Evolutionary conservation across 2,113 vertebrate species (phyloP), one percentile per base, ranked within the genome.

Genomic region (Labrus mixtus): DNA sequence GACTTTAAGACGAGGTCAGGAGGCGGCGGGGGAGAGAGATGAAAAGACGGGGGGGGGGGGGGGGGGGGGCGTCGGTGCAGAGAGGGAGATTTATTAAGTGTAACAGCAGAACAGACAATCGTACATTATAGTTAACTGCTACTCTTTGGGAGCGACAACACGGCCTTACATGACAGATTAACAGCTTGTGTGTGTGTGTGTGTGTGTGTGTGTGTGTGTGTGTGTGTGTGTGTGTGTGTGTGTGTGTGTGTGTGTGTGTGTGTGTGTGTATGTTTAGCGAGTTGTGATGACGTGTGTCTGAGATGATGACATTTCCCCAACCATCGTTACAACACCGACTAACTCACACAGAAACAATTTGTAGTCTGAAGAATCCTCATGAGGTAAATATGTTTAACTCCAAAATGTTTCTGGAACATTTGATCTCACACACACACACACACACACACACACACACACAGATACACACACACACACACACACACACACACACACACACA

Each of bases 31-130:
- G 83, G 61, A 23, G 76, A 29, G 73, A 69, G 65, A 83, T 76
- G 75, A 87, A 81, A 81, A 86, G 71, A 68, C 41, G 13, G 54
- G 66, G 70, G 1, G 39, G 56, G 57, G 57, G 71, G 55, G 66
- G 55, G 45, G n/a, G n/a, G n/a, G n/a, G n/a, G n/a, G 64, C 63
- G 25, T 69, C 62, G 68, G 78, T 6, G 39, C 45, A 36, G 65
- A 66, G 50, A 64, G 81, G 19, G 17, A 90, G 88, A 94, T 93
- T 92, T 93, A 93, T 89, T 79, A 87, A 73, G 72, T 86, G 83
- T 74, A 83, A 85, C 88, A 56, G 59, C 80, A 69, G 84, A 86
- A 73, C 78, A 87, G 92, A 94, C 90, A 78, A 62, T 89, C 76
- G 46, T 63, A 89, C 77, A 87, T 67, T 63, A 73, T 43, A 75